Evolutionary conservation across 2,113 vertebrate genomes (phyloP).

Genomic region (Pygoscelis antarcticus): DNA sequence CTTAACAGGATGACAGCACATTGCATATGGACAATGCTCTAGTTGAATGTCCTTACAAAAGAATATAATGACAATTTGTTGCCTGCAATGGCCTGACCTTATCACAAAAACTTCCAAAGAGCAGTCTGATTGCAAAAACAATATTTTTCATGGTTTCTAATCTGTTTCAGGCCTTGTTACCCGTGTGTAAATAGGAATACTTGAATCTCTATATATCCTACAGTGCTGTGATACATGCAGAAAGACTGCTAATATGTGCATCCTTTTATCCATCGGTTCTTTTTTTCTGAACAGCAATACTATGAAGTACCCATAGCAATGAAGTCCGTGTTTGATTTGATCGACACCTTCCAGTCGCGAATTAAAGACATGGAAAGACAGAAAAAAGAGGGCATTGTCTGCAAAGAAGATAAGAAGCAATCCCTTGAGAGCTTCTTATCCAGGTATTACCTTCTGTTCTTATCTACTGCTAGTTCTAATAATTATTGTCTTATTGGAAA

Average conservation of each 20-base stretch:
- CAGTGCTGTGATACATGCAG: not conserved
- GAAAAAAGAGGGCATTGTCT: conserved; percentile 90
- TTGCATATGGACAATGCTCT: not conserved
- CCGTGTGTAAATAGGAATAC: not conserved
- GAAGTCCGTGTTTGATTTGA: conserved; percentile 93
- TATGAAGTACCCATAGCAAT: conserved; percentile 97
- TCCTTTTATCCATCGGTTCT: not conserved
- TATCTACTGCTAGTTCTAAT: not conserved
- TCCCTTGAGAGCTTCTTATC: conserved; percentile 96
- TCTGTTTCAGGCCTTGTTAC: not conserved
- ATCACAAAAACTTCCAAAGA: not conserved
- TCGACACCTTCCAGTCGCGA: conserved; percentile 95
- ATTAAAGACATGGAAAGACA: conserved; percentile 98
- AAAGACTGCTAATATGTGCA: not conserved
- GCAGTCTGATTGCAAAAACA: not conserved
- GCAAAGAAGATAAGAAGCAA: conserved; percentile 95
- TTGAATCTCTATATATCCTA: not conserved
- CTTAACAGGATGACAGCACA: not conserved
- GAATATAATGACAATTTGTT: not conserved
- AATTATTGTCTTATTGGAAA: not conserved
- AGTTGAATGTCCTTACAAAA: not conserved
- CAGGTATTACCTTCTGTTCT: conserved; percentile 75
- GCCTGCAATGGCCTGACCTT: not conserved
- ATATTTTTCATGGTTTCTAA: not conserved
- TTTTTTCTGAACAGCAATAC: conserved; percentile 84